phyloP scores from a whole-genome alignment of 2,113 vertebrate species.

The Corapipo altera region DNA sequence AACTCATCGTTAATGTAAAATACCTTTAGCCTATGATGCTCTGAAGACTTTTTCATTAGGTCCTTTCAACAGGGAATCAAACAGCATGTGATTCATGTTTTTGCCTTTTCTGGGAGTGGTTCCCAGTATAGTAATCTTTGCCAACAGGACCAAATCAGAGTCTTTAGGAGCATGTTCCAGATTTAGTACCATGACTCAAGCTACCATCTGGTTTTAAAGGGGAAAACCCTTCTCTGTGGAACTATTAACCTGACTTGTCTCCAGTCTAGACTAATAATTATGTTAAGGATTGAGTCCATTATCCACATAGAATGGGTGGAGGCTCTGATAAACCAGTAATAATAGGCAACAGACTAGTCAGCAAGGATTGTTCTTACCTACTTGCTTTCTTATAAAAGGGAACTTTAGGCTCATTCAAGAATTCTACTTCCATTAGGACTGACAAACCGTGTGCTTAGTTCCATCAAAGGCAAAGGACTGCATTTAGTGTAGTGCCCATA shows the following conservation, averaged over 20 bases:
- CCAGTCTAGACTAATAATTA: constrained; percentile 51
- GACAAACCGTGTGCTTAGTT: not conserved
- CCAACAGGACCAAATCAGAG: not conserved
- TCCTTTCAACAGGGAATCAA: not conserved
- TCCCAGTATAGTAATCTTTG: constrained; percentile 31
- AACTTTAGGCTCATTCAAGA: constrained; percentile 14
- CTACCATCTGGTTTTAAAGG: constrained; percentile 44
- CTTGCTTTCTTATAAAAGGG: constrained; percentile 34
- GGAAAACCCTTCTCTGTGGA: constrained; percentile 10
- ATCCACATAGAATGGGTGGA: not conserved
- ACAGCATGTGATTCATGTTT: not conserved
- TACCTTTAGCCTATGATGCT: constrained; percentile 10
- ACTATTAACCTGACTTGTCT: constrained; percentile 34
- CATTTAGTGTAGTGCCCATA: not conserved
- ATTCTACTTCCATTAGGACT: constrained; percentile 12
- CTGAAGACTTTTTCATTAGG: constrained; percentile 6
- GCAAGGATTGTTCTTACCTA: not conserved
- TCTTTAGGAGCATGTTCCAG: constrained; percentile 4
- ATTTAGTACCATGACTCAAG: constrained; percentile 25
- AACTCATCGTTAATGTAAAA: constrained; percentile 29
- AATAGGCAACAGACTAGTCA: constrained; percentile 17
- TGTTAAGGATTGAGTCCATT: constrained; percentile 12
- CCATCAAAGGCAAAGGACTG: constrained; percentile 13
- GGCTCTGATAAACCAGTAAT: constrained; percentile 28
- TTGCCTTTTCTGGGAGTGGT: constrained; percentile 5